Base-by-base conservation (phyloP, 2,797 vertebrate species). In the Moxostoma hubbsi region DNA sequence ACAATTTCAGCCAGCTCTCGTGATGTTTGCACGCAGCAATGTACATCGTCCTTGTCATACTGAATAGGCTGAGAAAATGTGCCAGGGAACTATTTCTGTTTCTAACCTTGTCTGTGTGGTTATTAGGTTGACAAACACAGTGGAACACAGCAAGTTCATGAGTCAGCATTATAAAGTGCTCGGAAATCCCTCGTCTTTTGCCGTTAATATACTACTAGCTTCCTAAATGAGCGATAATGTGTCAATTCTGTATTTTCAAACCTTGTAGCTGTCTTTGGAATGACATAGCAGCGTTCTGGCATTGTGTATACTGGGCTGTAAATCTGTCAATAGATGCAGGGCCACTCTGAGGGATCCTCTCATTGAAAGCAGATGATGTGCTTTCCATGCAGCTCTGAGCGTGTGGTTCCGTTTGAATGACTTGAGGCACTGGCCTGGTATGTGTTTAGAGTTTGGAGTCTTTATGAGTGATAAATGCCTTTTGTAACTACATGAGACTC, bases 391-490 rank as follows among this genome's bases (percentile, higher is more conserved):
- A 3, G 47, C 49, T 64, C 55, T 18, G 43, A 66, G 55, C 5
- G 9, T 71, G 55, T 59, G 50, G 61, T 68, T 81, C 62, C 9
- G 70, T 45, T 36, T 36, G 36, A 36, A 36, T 36, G 36, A 36
- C 36, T 46, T n/a, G 55, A 62, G 51, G 62, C 18, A 12, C 62
- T 47, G 55, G 49, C 51, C 18, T 47, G 61, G 73, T 46, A 62
- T 83, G 75, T 80, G 82, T 82, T 82, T 79, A 81, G 72, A 82
- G 79, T 71, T 71, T 76, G 54, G 79, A 71, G 63, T 58, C 75
- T 55, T 75, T 58, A 69, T 73, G 51, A 77, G 83, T 83, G 77
- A 81, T 85, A 80, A 86, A 89, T 82, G 82, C 61, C 73, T 75
- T 71, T 75, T 78, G 80, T 70, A 71, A 70, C 58, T 64, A 67